Evolutionary conservation across 1,140 invertebrate genomes (phyloP), one percentile per base, ranked within the genome.

Genomic region (Drosophila lowei): DNA sequence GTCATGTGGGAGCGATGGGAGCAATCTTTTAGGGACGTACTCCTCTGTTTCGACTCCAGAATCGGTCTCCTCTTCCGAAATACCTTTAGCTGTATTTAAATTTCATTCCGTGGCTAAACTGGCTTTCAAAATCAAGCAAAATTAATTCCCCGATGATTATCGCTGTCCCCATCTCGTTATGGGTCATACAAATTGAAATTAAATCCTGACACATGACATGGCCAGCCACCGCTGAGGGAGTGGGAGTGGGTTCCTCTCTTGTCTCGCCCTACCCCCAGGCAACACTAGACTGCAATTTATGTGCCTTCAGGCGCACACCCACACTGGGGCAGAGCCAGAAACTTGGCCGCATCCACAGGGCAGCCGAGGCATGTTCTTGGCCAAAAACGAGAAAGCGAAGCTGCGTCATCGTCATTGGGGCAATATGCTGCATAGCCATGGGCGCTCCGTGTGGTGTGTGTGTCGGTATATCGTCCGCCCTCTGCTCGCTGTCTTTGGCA

Each of bases 391-490:
- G 8, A 30, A 30, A 3, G 30, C 8, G 63, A 9, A 54, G 62
- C 48, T 47, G 61, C 42, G 15, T 41, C 64, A 52, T 47, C 66
- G 78, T 62, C 77, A 72, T 55, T 34, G 67, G 53, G 63, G 83
- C 74, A 81, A 83, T 83, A 81, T 83, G 79, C 64, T 78, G 79
- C 79, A 83, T 78, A 81, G 66, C 64, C 77, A 77, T 77, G 62
- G 77, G 72, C 56, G 25, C 56, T 52, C 57, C 58, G 43, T 77
- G 65, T 73, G 66, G 49, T 58, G 50, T 25, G 3, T 25, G 23
- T 25, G 23, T 4, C 23, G 23, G 3, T 25, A 25, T 4, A 25
- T 25, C 23, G 5, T 25, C 49, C 34, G 50, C 47, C 28, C 57
- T 65, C 16, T 57, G 49, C 34, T 57, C 54, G 9, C 67, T 67